Base-by-base conservation (phyloP, 30 jellyfish, hydroid and myxozoan genomes). In the Catostylus mosaicus region DNA sequence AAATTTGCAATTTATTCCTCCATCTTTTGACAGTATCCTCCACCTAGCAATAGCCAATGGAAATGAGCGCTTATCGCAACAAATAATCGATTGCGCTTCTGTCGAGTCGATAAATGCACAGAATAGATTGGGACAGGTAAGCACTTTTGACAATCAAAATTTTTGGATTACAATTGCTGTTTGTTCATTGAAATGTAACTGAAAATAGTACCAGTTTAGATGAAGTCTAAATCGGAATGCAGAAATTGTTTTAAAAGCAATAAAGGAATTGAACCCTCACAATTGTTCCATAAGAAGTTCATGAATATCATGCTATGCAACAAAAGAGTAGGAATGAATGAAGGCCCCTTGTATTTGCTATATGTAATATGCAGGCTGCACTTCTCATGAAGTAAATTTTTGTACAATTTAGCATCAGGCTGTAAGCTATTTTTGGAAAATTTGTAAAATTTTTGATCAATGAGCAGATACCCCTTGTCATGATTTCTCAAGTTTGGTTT, bases 41-140 rank as follows among this genome's bases (percentile, higher is more conserved):
- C 89, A 78, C 30, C 60, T 78, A 22, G 59, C 89, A 67, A 78
- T 78, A 5, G 77, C 72, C 33, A 78, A 61, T 60, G 89, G 89
- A 64, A 36, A 78, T 26, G 81, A 61, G 29, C 33, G 23, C 0
- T 5, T 62, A 3, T 32, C 81, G n/a, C 3, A 61, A n/a, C 12
- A 38, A 22, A 16, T 78, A 1, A 78, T 78, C 1, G 78, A 62
- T 24, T 5, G 20, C 23, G 67, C 45, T 11, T 32, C 77, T 5
- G 19, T 19, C 8, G 72, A 43, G 46, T 78, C 81, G 3, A 24
- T 78, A 19, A 61, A 78, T 63, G 38, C 66, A 23, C 89, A 64
- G 43, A 78, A 78, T 61, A 37, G 12, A 5, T 31, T 61, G 61
- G 89, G 89, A 19, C 89, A 78, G 81, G 89, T 78, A 78, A n/a